These are phyloP conservation scores for Phortica magna DNA, from an alignment of 2,888 invertebrate genomes.

Conservation along the genomic window DNA sequence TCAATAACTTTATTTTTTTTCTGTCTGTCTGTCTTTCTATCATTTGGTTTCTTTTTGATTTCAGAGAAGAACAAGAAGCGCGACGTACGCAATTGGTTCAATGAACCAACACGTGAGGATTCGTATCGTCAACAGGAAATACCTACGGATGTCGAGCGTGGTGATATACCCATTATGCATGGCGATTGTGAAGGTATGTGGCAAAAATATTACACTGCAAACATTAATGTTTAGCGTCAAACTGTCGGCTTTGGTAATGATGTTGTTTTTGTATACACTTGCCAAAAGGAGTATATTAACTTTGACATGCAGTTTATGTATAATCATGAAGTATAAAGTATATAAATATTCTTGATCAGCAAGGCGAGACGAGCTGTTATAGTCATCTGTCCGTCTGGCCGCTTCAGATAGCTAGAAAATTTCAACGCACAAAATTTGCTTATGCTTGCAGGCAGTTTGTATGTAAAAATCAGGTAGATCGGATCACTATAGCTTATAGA, in stretches of 20 bases:
- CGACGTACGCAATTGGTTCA: constrained; percentile 77
- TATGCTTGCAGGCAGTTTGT: too few species aligned
- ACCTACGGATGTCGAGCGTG: constrained; percentile 79
- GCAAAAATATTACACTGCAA: constrained; percentile 10
- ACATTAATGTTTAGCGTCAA: background rate
- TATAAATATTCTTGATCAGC: too few species aligned
- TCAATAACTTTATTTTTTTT: constrained; percentile 16
- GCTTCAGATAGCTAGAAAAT: too few species aligned
- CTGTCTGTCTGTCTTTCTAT: background rate
- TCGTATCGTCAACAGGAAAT: constrained; percentile 71
- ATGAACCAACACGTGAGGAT: constrained; percentile 69
- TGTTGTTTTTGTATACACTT: too few species aligned
- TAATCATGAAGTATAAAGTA: too few species aligned
- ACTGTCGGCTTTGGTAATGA: background rate
- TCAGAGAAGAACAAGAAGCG: constrained; percentile 78
- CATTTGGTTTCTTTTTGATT: constrained; percentile 30
- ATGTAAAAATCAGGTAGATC: too few species aligned
- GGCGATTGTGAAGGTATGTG: constrained; percentile 81
- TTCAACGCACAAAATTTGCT: too few species aligned
- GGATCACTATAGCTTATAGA: too few species aligned
- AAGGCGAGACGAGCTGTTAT: too few species aligned
- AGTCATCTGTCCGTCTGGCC: too few species aligned
- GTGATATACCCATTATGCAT: constrained; percentile 83
- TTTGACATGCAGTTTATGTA: too few species aligned
- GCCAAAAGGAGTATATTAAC: too few species aligned